Evolutionary conservation across 2,113 vertebrate species (phyloP).

Genomic region (Patagioenas fasciata): DNA sequence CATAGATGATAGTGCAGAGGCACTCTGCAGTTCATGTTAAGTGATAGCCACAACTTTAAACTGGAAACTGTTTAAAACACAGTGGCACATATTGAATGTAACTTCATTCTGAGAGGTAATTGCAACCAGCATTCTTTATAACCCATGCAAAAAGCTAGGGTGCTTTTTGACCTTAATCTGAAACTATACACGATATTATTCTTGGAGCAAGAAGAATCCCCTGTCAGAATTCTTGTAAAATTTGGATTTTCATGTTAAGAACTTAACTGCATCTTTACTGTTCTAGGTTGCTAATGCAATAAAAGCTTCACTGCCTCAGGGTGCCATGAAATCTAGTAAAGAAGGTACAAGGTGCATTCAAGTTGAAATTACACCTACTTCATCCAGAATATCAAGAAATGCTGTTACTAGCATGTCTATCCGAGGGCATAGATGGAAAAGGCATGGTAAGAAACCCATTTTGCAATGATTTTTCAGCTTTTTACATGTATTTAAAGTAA

Average conservation of each 20-base stretch:
- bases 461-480: neutral
- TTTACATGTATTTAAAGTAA: neutral
- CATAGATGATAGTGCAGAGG: neutral
- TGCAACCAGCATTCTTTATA: neutral
- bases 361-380: constrained; percentile 96
- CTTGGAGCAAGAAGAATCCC: neutral
- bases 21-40: neutral
- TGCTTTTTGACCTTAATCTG: neutral
- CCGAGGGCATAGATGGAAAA: constrained; percentile 97
- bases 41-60: neutral
- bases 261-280: neutral
- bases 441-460: constrained; percentile 86
- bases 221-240: neutral
- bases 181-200: neutral
- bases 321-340: constrained; percentile 91
- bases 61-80: neutral
- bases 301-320: constrained; percentile 90
- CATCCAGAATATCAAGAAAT: constrained; percentile 96
- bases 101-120: neutral
- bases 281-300: constrained; percentile 95
- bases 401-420: constrained; percentile 98
- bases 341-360: constrained; percentile 93
- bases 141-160: neutral
- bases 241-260: neutral
- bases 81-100: neutral